phyloP scores from a whole-genome alignment of 1,140 invertebrate genomes.

The Caenorhabditis tropicalis region DNA sequence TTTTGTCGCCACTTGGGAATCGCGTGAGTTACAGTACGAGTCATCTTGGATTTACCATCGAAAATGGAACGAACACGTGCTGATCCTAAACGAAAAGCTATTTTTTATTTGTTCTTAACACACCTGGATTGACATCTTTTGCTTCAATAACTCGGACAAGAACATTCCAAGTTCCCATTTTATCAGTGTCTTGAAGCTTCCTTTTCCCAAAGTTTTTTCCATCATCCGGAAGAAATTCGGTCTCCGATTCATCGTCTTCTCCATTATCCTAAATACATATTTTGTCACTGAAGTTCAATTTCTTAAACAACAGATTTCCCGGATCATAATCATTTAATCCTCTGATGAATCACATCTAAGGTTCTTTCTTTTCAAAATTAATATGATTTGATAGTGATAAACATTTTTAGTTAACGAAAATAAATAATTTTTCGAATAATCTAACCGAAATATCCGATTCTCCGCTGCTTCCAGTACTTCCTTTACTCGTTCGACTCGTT shows the following conservation, averaged over 20 bases:
- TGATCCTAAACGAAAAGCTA: not conserved
- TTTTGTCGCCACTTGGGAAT: conserved; percentile 50
- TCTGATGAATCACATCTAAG: too few species aligned
- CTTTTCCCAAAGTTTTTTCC: conserved; percentile 38
- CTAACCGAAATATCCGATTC: not conserved
- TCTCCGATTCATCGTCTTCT: not conserved
- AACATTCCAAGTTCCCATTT: conserved; percentile 40
- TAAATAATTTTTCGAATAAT: not conserved
- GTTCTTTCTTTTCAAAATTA: too few species aligned
- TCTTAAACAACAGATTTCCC: not conserved
- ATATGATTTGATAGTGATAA: too few species aligned
- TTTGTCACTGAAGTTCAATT: not conserved
- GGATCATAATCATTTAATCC: too few species aligned
- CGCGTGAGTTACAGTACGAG: conserved; percentile 38
- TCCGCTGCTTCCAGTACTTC: not conserved
- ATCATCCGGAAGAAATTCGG: conserved; percentile 10
- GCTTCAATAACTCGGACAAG: conserved; percentile 44
- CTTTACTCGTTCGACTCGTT: not conserved
- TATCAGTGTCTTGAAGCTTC: conserved; percentile 31
- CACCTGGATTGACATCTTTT: conserved; percentile 33
- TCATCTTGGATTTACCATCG: conserved; percentile 31
- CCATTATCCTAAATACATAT: not conserved
- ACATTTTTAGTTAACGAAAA: too few species aligned
- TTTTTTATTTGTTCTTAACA: not conserved
- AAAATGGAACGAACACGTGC: conserved; percentile 25